Evolutionary conservation across 2,888 invertebrate genomes (phyloP), one percentile per base, ranked within the genome.

Genomic region (Drosophila affinis): DNA sequence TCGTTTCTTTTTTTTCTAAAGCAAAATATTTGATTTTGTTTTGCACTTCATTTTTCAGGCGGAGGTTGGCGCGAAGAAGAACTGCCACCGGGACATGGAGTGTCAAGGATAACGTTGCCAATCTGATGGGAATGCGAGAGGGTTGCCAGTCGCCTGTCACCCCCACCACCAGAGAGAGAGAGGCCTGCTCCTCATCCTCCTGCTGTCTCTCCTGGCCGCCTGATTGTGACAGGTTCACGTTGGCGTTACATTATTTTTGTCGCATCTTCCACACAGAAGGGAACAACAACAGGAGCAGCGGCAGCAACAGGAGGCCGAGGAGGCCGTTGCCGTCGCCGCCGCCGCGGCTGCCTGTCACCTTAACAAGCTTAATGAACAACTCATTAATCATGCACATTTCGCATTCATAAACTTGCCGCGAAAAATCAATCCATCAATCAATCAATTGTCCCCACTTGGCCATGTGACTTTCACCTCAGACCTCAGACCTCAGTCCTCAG

Each of bases 351-450:
- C 68, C 80, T 80, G 82, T 87, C 87, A 87, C 80, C 84, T 85
- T 87, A 85, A 85, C 87, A 77, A 86, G 85, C 85, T 88, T 88
- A 86, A 86, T 86, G 84, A 86, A 88, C 75, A 84, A 87, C 86
- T 86, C 85, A 86, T 86, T 86, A 87, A 86, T 86, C 85, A 86
- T 86, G 88, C 83, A 76, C 76, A 79, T 76, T 83, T 79, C 67
- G 73, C 77, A 83, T 82, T 82, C 85, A 87, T 85, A 87, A 62
- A 75, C 81, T 77, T 81, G 75, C 77, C 82, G 75, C 86, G 74
- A 86, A 86, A 79, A 86, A 81, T 81, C 81, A 70, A 79, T 74
- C 75, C 62, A 84, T 87, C 87, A 79, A 81, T 83, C 85, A 84
- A 78, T 85, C 79, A 77, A 79, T 81, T 56, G 77, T 63, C 63